Conservation (phyloP, 2,797 vertebrate species). For the Notolabrus celidotus region DNA sequence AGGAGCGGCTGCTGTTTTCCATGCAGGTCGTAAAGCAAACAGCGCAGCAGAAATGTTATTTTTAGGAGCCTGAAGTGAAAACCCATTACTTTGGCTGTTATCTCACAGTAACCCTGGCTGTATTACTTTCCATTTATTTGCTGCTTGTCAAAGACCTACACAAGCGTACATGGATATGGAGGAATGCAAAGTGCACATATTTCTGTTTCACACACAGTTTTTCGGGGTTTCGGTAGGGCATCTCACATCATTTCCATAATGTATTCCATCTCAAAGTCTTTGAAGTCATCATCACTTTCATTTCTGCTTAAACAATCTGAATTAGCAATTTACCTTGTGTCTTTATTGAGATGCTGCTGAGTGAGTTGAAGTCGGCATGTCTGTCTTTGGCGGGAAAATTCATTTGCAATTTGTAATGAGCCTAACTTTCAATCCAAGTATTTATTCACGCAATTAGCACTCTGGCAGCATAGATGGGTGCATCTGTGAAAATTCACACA, state of each 20-base stretch:
- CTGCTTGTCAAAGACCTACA: constrained; percentile 22
- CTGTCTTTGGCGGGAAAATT: constrained; percentile 63
- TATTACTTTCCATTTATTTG: constrained; percentile 10
- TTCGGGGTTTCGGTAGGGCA: constrained; percentile 18
- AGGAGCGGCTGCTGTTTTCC: constrained; percentile 60
- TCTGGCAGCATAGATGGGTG: constrained; percentile 29
- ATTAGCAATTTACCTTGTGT: constrained; percentile 62
- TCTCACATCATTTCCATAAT: constrained; percentile 57
- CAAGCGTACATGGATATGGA: neutral
- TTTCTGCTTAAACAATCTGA: constrained; percentile 62
- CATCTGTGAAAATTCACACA: constrained; percentile 28
- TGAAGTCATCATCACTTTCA: constrained; percentile 65
- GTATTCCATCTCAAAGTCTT: constrained; percentile 52
- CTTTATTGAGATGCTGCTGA: constrained; percentile 69
- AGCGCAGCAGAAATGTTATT: constrained; percentile 56
- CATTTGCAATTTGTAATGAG: constrained; percentile 75
- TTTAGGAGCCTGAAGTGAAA: constrained; percentile 38
- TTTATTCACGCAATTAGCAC: constrained; percentile 54
- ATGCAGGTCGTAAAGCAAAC: constrained; percentile 69
- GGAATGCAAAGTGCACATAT: neutral
- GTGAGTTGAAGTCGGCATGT: constrained; percentile 41
- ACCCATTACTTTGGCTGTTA: constrained; percentile 34
- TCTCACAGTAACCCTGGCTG: neutral
- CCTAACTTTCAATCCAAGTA: neutral
- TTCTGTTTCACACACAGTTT: constrained; percentile 5